Evolutionary conservation across 2,797 vertebrate species (phyloP), one percentile per base, ranked within the genome.

Genomic region (Sebastolobus altivelis): DNA sequence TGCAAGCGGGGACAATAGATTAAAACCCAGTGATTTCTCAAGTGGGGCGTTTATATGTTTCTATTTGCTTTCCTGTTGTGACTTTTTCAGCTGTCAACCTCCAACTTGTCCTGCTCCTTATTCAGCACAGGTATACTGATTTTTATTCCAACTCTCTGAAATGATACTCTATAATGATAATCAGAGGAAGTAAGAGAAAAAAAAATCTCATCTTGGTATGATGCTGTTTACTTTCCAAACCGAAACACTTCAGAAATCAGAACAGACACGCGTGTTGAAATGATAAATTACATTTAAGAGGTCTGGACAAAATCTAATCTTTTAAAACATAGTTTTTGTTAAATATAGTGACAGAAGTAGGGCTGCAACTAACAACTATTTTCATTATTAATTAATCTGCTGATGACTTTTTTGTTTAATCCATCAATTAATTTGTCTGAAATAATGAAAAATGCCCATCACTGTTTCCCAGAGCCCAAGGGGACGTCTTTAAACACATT

Each of bases 21-120:
- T 72, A 65, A 79, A 80, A 80, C 29, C 29, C 22, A 22, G 37
- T 58, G 58, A 69, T 79, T 77, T 83, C 56, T 84, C 71, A 82
- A 60, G 37, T 72, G 27, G 22, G 62, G 40, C 54, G 33, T 70
- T 83, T 63, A 27, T 78, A 29, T 67, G n/a, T 74, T 77, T 63
- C 72, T 56, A 25, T 54, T 22, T 27, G 16, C 18, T 33, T 75
- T 38, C 22, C 58, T 67, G 31, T 37, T 69, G 37, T 29, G 59
- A 72, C 35, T 58, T 59, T 65, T 31, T 77, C 35, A 58, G 66
- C 52, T 81, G 71, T 69, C 68, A 69, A 49, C 55, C n/a, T 75
- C 20, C 33, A 66, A 63, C 14, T 33, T 71, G 56, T 54, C 22
- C 31, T 54, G 29, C 35, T 27, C 54, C 35, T 38, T 46, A 6